Conservation (phyloP, 2,797 vertebrate genomes). For the Vultur gryphus region DNA sequence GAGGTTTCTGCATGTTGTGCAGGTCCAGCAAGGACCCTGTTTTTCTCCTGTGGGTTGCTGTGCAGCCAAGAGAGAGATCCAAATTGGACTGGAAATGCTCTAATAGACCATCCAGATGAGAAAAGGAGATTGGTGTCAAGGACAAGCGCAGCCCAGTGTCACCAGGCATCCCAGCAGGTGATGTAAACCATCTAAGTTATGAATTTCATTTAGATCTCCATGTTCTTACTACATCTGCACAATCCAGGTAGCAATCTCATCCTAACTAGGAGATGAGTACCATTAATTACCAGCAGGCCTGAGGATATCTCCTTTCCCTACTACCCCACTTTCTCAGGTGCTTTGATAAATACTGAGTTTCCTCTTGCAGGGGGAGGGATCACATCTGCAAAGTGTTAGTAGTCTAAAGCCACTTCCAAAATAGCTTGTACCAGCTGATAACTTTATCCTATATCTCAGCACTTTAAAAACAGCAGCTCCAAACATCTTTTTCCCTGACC, state of each 20-base stretch:
- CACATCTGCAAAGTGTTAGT: background rate
- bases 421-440: background rate
- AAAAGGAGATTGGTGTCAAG: background rate
- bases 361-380: background rate
- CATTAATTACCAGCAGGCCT: background rate
- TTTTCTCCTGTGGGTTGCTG: background rate
- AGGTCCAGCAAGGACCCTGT: background rate
- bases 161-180: background rate
- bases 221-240: background rate
- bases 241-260: background rate
- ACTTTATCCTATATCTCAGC: background rate
- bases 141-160: background rate
- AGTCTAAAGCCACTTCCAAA: background rate
- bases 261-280: background rate
- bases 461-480: background rate
- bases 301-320: background rate
- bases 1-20: background rate
- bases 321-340: background rate
- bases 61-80: background rate
- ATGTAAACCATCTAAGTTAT: accelerated
- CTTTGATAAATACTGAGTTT: background rate
- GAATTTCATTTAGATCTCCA: background rate
- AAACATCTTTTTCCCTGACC: background rate
- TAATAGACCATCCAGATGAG: background rate
- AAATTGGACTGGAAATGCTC: background rate